Evolutionary conservation across 2,888 invertebrate species (phyloP).

Genomic region (Cecidostiba fungosa): DNA sequence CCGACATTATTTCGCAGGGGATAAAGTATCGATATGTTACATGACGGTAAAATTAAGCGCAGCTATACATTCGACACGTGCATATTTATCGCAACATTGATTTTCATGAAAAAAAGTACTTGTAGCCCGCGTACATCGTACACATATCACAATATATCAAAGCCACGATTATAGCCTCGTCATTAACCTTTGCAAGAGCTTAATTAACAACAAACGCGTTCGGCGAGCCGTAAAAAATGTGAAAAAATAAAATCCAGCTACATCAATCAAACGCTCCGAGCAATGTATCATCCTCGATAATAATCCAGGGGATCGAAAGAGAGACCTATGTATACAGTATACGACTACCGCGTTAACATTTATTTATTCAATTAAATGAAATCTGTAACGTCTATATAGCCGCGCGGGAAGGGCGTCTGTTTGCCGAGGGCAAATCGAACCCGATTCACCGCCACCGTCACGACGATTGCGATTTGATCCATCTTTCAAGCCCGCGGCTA

Average conservation of each 20-base stretch:
- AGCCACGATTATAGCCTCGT: background rate
- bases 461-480: slow-evolving; percentile 43
- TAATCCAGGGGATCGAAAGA: background rate
- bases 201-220: background rate
- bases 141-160: background rate
- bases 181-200: background rate
- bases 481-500: slow-evolving; percentile 15
- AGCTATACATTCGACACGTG: background rate
- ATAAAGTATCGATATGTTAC: background rate
- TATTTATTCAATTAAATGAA: slow-evolving; percentile 53
- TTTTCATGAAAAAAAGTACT: background rate
- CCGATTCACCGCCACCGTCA: slow-evolving; percentile 2
- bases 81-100: background rate
- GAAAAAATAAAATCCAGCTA: background rate
- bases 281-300: background rate
- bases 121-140: background rate
- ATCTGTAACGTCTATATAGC: background rate
- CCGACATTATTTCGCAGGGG: background rate
- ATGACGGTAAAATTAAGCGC: background rate
- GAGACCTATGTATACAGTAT: background rate
- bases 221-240: background rate
- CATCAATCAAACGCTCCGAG: slow-evolving; percentile 15
- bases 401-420: background rate
- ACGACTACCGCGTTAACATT: slow-evolving; percentile 7
- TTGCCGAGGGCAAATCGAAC: slow-evolving; percentile 48